These are phyloP conservation scores for Vireo griseus DNA, from an alignment of 2,797 vertebrate genomes.

Conservation along the genomic window DNA sequence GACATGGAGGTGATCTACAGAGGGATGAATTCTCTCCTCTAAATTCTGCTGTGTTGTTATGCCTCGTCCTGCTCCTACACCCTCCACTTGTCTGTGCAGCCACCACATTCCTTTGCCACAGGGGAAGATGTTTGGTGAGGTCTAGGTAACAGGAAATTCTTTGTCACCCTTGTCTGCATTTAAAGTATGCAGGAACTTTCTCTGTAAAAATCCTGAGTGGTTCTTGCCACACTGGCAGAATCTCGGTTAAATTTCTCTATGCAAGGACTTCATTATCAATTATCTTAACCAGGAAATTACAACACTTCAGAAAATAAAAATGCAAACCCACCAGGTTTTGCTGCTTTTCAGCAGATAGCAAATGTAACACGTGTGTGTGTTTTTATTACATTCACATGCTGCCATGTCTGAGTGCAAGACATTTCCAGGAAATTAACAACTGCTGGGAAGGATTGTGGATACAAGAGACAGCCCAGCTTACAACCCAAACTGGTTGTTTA, in stretches of 20 bases:
- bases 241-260: background rate
- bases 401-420: background rate
- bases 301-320: background rate
- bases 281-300: background rate
- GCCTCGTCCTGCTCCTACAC: background rate
- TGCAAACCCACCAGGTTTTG: background rate
- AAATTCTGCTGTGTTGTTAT: background rate
- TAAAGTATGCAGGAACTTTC: background rate
- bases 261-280: background rate
- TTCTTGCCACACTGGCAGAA: background rate
- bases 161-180: background rate
- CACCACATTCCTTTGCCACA: background rate
- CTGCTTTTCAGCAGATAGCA: background rate
- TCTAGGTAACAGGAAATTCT: background rate
- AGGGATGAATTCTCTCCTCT: background rate
- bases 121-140: background rate
- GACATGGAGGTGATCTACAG: background rate
- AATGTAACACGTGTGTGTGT: background rate
- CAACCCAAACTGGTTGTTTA: background rate
- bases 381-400: background rate
- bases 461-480: background rate
- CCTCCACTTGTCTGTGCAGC: background rate
- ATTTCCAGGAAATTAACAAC: slow-evolving; percentile 2
- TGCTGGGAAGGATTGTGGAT: background rate
- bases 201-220: background rate